Conservation (phyloP, 1,140 invertebrate genomes). For the Ostrea edulis region DNA sequence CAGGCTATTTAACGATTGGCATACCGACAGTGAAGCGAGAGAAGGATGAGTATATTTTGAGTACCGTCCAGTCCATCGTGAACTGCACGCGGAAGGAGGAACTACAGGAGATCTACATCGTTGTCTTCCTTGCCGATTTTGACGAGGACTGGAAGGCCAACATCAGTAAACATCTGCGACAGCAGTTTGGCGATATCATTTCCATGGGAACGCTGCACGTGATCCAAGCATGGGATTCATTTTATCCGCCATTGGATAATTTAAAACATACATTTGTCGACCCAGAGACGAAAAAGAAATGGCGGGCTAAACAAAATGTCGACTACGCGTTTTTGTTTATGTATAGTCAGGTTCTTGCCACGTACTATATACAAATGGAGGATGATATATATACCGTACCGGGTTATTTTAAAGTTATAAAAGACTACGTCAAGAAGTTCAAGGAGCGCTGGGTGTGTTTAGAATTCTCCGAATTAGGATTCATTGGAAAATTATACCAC, state of each 20-base stretch:
- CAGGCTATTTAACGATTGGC: constrained; percentile 68
- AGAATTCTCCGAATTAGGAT: constrained; percentile 75
- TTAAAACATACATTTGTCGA: constrained; percentile 74
- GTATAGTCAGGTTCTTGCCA: constrained; percentile 67
- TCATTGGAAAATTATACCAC: constrained; percentile 71
- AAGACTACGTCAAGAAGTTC: constrained; percentile 67
- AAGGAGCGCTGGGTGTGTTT: constrained; percentile 70
- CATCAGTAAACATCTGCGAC: constrained; percentile 47
- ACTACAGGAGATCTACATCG: constrained; percentile 59
- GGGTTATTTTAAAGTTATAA: constrained; percentile 67
- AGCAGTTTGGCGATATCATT: constrained; percentile 54
- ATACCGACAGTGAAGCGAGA: constrained; percentile 67
- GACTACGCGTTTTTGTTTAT: constrained; percentile 75
- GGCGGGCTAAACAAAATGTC: constrained; percentile 76
- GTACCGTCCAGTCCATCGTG: constrained; percentile 62
- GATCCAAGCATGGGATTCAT: constrained; percentile 65
- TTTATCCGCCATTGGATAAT: constrained; percentile 71
- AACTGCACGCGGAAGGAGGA: constrained; percentile 56
- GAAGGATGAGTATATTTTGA: constrained; percentile 58
- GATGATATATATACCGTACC: constrained; percentile 74
- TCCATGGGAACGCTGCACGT: constrained; percentile 69
- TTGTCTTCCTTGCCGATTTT: constrained; percentile 66
- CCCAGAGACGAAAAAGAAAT: constrained; percentile 66
- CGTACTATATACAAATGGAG: constrained; percentile 76
- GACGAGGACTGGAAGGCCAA: constrained; percentile 49